Evolutionary conservation across 2,888 invertebrate genomes (phyloP), one percentile per base, ranked within the genome.

Genomic region (Drosophila demipolita): DNA sequence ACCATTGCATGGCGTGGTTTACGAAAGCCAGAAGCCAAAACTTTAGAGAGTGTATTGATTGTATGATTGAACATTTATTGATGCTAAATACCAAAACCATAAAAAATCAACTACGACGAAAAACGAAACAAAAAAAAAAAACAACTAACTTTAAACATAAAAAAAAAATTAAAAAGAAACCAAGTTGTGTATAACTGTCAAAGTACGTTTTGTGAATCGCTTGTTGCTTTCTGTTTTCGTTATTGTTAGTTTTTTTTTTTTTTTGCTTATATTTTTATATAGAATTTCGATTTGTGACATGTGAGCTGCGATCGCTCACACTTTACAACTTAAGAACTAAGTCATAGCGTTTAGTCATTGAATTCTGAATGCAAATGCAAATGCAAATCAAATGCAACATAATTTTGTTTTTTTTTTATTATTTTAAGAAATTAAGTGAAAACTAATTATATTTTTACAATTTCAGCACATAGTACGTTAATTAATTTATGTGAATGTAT

Each of bases 301-400:
- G 54, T 60, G 53, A 48, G 52, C 67, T 69, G 68, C 49, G 40
- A 40, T 33, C 48, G 49, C 59, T 48, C 32, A 70, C 42, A 63
- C 17, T 66, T 63, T 50, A 64, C 62, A 80, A 82, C 77, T 80
- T 87, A 89, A 87, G 57, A 89, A 77, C 84, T 85, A 85, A 85
- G 84, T 85, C 84, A 85, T 85, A 85, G 89, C 17, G 55, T 82
- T 78, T 82, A 81, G 63, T 81, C 33, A 42, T 36, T 62, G 23
- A 45, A 59, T 62, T 72, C 45, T 52, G 35, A 61, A 54, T 36
- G 35, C 54, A 12, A 55, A 45, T 45, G 54, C 53, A 20, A 66
- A 54, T 59, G 33, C 36, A 40, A 57, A 62, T n/a, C 35, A 42
- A 32, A 52, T 60, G 50, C 72, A 71, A 72, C 35, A 45, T 42